These are phyloP conservation scores for Engystomops pustulosus DNA, from an alignment of 2,113 vertebrate genomes.

Conservation along the genomic window DNA sequence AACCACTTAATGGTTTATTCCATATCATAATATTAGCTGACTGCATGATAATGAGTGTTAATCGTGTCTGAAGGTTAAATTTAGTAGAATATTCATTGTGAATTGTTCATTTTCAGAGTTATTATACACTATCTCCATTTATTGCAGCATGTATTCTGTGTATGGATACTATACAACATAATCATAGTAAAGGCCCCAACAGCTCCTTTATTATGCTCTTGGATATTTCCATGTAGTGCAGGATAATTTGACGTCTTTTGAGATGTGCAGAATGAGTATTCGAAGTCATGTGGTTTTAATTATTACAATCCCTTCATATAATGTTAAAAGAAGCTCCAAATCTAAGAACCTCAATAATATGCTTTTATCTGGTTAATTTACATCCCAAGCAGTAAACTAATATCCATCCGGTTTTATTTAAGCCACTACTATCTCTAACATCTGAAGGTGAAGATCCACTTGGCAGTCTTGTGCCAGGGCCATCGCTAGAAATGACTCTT, in stretches of 20 bases:
- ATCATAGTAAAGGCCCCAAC: background rate
- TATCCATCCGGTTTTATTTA: constrained; percentile 15
- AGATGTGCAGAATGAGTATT: background rate
- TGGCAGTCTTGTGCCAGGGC: background rate
- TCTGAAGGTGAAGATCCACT: constrained; percentile 25
- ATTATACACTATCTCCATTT: no score
- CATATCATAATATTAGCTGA: background rate
- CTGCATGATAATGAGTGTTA: background rate
- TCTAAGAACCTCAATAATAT: background rate
- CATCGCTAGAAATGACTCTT: constrained; percentile 1
- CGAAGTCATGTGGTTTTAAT: background rate
- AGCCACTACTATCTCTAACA: background rate
- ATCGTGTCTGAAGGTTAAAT: background rate
- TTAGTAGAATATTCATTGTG: background rate
- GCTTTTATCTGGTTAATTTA: background rate
- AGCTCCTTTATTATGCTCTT: background rate
- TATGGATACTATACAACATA: background rate
- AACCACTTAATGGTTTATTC: background rate
- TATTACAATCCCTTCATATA: background rate
- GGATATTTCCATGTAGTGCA: background rate
- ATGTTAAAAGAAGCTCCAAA: background rate
- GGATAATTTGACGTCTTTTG: background rate
- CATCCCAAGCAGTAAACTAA: constrained; percentile 2
- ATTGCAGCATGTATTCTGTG: background rate
- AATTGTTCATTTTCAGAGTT: background rate